Evolutionary conservation across 2,888 invertebrate species (phyloP).

Genomic region (Drosophila infuscata): DNA sequence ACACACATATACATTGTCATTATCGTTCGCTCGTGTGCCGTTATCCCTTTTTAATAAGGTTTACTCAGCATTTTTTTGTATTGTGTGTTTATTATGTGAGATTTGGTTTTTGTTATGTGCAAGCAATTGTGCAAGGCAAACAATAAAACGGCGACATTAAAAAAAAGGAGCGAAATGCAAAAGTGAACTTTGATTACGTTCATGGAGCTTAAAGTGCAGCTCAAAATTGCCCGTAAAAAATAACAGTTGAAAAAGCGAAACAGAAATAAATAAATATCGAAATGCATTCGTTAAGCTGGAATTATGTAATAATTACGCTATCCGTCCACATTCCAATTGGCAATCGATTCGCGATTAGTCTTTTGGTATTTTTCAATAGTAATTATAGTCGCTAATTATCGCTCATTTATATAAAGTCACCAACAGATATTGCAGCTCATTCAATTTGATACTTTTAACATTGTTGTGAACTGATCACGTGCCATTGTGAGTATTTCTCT

Average conservation of each 20-base stretch:
- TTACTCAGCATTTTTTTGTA: slow-evolving; percentile 76
- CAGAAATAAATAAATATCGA: neutral
- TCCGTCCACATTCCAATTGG: slow-evolving; percentile 4
- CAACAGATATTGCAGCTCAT: neutral
- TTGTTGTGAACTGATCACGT: neutral
- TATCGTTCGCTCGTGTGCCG: slow-evolving; percentile 71
- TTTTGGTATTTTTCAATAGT: slow-evolving; percentile 6
- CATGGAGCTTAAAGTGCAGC: slow-evolving; percentile 17
- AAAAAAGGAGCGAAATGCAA: slow-evolving; percentile 13
- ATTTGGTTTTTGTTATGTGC: slow-evolving; percentile 65
- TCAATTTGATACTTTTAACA: neutral
- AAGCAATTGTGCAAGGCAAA: slow-evolving; percentile 55
- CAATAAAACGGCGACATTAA: slow-evolving; percentile 20
- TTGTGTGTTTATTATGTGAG: slow-evolving; percentile 71
- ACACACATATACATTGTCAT: slow-evolving; percentile 63
- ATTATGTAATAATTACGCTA: slow-evolving; percentile 7
- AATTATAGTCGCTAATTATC: neutral
- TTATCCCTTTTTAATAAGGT: slow-evolving; percentile 81
- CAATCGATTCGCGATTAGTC: slow-evolving; percentile 4
- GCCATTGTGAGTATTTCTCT: neutral
- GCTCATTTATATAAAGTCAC: neutral
- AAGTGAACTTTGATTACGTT: slow-evolving; percentile 44
- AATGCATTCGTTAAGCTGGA: neutral
- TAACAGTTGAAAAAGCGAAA: neutral
- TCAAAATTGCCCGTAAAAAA: slow-evolving; percentile 3